Conservation (phyloP, 2,888 invertebrate genomes). For the Ophion obscuratus region DNA sequence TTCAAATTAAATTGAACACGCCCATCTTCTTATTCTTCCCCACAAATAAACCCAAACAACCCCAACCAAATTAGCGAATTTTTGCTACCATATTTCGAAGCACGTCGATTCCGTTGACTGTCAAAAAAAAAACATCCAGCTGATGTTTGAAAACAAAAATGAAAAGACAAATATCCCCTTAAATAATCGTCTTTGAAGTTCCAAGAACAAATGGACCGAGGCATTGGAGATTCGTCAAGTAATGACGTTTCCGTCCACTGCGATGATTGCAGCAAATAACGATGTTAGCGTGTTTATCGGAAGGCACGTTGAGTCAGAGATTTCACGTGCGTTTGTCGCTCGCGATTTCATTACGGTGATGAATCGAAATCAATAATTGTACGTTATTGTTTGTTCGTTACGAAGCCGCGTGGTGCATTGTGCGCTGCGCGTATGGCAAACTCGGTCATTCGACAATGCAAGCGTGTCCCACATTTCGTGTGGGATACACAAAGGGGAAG, state of each 20-base stretch:
- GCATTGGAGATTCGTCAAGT: neutral
- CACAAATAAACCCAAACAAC: no score
- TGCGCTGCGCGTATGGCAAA: conserved; percentile 38
- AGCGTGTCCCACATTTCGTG: conserved; percentile 34
- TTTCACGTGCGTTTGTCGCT: neutral
- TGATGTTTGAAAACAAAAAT: no score
- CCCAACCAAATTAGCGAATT: no score
- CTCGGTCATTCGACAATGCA: conserved; percentile 55
- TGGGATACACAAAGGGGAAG: neutral
- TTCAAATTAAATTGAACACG: no score
- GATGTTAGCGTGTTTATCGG: neutral
- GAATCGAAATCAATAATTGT: conserved; percentile 53
- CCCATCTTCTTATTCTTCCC: no score
- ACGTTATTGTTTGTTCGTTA: conserved; percentile 35
- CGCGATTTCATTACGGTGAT: conserved; percentile 2
- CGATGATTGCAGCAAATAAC: conserved; percentile 16
- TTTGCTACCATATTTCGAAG: no score
- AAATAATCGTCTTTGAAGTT: neutral
- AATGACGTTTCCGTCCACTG: neutral
- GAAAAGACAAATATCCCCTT: neutral
- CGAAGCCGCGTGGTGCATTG: neutral
- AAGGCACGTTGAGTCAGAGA: neutral
- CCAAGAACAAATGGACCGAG: neutral
- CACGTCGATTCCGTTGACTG: no score
- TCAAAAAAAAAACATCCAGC: no score